Percentiles rank a stretch among this genome's conserved stretches.
Evolutionary conservation across 2,797 vertebrate species (phyloP).

Genomic region (Sebastes diploproa): DNA sequence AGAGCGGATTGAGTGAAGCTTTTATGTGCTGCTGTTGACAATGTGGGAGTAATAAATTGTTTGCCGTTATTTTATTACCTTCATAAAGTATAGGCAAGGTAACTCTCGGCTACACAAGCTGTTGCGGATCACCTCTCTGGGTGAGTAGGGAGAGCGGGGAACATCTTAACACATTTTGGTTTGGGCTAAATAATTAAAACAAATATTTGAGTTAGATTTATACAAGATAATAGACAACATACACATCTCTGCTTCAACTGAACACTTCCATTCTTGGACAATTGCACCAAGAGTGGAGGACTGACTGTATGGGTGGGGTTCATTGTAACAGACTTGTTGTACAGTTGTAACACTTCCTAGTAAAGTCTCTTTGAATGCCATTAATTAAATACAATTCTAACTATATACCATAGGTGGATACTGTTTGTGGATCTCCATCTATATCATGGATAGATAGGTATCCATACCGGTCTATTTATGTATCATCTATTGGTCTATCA

Average conservation of each 20-base stretch:
- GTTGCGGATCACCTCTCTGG: neutral
- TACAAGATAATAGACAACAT: neutral
- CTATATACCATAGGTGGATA: neutral
- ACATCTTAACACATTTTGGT: neutral
- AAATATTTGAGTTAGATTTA: neutral
- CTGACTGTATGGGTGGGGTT: neutral
- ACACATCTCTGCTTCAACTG: neutral
- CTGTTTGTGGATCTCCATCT: neutral
- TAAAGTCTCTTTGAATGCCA: neutral
- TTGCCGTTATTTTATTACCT: neutral
- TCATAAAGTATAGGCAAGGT: neutral
- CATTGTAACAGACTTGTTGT: neutral
- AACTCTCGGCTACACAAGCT: neutral
- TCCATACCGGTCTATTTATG: neutral
- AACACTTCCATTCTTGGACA: neutral
- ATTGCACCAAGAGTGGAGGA: neutral
- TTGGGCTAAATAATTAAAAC: neutral
- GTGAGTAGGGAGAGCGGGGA: neutral
- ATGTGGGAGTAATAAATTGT: neutral
- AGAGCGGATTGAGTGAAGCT: neutral
- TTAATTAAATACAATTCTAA: neutral
- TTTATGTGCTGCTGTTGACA: neutral
- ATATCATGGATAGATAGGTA: neutral
- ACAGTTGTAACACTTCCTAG: no score
- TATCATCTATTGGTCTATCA: neutral